A percentile compares a stretch with the other conserved stretches of the same genome.
These are phyloP conservation scores for Kuschelorhynchus macadamiae DNA, from an alignment of 2,888 invertebrate genomes.

Conservation along the genomic window DNA sequence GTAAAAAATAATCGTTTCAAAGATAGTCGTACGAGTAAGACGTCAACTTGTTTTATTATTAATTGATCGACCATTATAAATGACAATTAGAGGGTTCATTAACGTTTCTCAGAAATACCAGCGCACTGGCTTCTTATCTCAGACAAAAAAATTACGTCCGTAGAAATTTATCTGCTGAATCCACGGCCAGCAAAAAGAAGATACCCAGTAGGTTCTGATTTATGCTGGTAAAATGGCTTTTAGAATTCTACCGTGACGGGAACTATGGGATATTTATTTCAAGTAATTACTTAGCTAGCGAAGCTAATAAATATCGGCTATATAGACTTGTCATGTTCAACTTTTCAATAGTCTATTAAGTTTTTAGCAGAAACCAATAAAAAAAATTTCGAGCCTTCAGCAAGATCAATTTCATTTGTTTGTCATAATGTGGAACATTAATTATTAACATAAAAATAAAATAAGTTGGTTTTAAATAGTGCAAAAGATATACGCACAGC, in stretches of 20 bases:
- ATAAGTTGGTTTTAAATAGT: too few relatives aligned
- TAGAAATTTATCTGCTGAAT: conserved; percentile 38
- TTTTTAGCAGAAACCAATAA: conserved; percentile 18
- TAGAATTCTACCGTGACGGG: conserved; percentile 41
- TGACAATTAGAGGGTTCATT: conserved; percentile 57
- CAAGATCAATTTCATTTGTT: not conserved
- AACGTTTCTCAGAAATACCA: conserved; percentile 45
- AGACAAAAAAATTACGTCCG: conserved; percentile 24
- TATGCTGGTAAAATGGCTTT: conserved; percentile 39
- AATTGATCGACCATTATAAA: conserved; percentile 58
- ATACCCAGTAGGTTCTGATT: conserved; percentile 36
- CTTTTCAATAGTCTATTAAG: conserved; percentile 40
- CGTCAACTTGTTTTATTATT: conserved; percentile 58
- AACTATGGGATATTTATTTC: conserved; percentile 42
- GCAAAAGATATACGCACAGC: too few relatives aligned
- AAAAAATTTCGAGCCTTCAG: not conserved
- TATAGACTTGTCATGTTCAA: conserved; percentile 36
- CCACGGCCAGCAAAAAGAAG: conserved; percentile 28
- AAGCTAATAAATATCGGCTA: conserved; percentile 40
- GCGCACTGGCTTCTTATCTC: conserved; percentile 35
- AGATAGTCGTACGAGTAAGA: conserved; percentile 54
- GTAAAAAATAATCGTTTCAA: conserved; percentile 44
- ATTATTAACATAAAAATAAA: too few relatives aligned
- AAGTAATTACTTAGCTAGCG: conserved; percentile 37
- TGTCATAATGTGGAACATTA: too few relatives aligned